Percentiles rank a stretch among this genome's conserved stretches.
Evolutionary conservation across 37 sponge, comb jelly and placozoan species (phyloP).

Genomic region (Beroe ovata): DNA sequence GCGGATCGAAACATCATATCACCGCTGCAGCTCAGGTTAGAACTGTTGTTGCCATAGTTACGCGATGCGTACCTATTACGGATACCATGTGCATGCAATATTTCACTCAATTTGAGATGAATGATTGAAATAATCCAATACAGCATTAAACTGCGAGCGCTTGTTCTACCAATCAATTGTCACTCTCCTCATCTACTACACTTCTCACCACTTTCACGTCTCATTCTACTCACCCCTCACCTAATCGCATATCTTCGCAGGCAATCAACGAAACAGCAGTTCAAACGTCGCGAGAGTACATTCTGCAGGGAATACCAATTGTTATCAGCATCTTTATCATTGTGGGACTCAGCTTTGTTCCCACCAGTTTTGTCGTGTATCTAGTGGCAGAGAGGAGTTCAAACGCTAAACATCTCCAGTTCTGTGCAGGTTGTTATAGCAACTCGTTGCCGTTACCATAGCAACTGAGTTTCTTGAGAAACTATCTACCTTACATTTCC

Average conservation of each 20-base stretch:
- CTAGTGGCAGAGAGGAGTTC: conserved; percentile 51
- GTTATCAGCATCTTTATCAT: conserved; percentile 65
- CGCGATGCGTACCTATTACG: not conserved
- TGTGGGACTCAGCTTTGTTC: conserved; percentile 61
- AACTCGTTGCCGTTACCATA: no score
- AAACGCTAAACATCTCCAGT: conserved; percentile 66
- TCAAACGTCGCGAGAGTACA: conserved; percentile 27
- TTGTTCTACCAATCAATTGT: no score
- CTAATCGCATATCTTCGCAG: no score
- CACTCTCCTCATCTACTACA: no score
- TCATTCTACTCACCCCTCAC: no score
- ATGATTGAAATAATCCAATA: no score
- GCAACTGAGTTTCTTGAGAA: no score
- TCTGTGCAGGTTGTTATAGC: conserved; percentile 40
- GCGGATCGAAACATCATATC: conserved; percentile 11
- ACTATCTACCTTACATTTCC: no score
- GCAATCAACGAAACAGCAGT: conserved; percentile 49
- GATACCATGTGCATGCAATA: not conserved
- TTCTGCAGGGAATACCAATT: conserved; percentile 35
- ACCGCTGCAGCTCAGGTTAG: conserved; percentile 49
- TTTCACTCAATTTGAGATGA: no score
- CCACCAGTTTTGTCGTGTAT: conserved; percentile 58
- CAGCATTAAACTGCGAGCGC: no score
- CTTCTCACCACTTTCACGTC: no score
- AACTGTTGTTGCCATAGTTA: no score